phyloP scores from a whole-genome alignment of 2,888 invertebrate genomes.

The Theretra japonica region DNA sequence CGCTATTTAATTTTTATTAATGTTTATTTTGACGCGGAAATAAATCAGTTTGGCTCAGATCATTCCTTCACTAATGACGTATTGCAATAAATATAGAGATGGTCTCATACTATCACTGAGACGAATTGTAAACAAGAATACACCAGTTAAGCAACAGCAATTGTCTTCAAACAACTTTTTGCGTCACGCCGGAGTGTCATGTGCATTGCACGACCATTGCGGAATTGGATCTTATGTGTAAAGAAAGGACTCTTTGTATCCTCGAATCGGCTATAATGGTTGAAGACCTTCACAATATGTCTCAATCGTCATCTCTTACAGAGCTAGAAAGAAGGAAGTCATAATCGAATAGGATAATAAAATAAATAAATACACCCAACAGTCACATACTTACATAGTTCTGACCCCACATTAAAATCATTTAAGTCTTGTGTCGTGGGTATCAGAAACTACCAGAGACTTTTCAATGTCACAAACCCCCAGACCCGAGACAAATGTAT shows the following conservation, averaged over 20 bases:
- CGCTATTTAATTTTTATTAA: neutral
- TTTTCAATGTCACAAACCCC: no score
- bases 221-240: neutral
- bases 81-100: constrained; percentile 11
- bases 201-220: neutral
- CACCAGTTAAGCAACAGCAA: constrained; percentile 2
- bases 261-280: no score
- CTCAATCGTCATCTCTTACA: no score
- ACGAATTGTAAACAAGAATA: constrained; percentile 21
- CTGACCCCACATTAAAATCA: no score
- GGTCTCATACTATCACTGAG: neutral
- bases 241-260: neutral
- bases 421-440: no score
- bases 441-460: no score
- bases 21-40: neutral
- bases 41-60: neutral
- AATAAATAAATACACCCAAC: no score
- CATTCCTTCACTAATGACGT: neutral
- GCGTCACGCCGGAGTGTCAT: neutral
- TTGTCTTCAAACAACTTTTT: constrained; percentile 20
- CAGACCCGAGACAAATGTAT: no score
- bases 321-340: no score
- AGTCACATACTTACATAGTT: no score
- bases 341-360: no score
- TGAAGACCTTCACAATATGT: no score